Evolutionary conservation across 64 coral and sea anemone genomes (phyloP), one percentile per base, ranked within the genome.

Genomic region (Acropora yongei): DNA sequence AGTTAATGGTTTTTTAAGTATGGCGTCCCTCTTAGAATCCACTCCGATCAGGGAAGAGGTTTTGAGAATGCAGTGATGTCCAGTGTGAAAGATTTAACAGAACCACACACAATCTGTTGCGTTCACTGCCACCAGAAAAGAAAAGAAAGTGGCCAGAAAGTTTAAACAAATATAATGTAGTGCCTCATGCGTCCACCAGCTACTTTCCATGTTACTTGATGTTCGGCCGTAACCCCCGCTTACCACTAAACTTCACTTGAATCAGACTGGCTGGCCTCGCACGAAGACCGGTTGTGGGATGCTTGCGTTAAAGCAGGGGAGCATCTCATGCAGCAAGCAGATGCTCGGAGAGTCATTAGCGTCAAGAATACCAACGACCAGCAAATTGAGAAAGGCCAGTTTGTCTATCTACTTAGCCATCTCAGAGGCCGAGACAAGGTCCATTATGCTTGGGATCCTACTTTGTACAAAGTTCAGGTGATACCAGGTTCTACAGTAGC

Each of bases 301-400:
- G 40, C 83, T 13, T 86, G 72, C 45, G 9, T 44, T 9, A 41
- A 71, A 69, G 83, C 83, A 9, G 65, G 63, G 71, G 47, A 45
- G 63, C 66, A 72, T 8, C 63, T 72, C 13, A 72, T 3, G 48
- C 39, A 86, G 3, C 60, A 63, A 72, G 45, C 39, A 49, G 44
- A 68, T 8, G 40, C 14, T 14, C 66, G 83, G 48, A 53, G n/a
- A 60, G 60, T 19, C 18, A 18, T 1, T 8, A 42, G 18, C 18
- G 80, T 61, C 55, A 86, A 86, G 83, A 86, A 86, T 14, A 41
- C 18, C 17, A 45, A 86, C 49, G 83, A 86, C 43, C 83, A 39
- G 17, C 12, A 13, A 72, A 65, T 68, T 10, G 61, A 66, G 61
- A 17, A 66, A 66, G 61, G 16, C 3, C 61, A 66, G 61, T 66